A percentile compares a stretch with the other conserved stretches of the same genome.
These are phyloP conservation scores for Bathynomus jamesi DNA, from an alignment of 1,140 invertebrate species.

Conservation along the genomic window DNA sequence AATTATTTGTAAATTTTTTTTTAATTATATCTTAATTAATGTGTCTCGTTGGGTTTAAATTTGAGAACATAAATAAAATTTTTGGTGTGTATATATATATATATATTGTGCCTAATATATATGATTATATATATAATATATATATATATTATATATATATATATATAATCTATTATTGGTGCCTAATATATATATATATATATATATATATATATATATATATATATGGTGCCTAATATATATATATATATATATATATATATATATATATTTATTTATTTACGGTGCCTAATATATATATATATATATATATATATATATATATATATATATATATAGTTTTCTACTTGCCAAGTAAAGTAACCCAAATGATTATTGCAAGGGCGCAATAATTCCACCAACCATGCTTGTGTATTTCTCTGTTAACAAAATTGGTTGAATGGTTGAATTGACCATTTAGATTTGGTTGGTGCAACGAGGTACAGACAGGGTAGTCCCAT, in stretches of 20 bases:
- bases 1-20: too few species aligned
- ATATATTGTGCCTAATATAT: neutral
- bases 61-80: neutral
- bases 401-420: too few species aligned
- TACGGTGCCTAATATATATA: neutral
- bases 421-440: neutral
- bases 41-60: too few species aligned
- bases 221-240: neutral
- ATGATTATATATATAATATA: neutral
- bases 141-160: slow-evolving; percentile 1
- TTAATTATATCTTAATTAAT: too few species aligned
- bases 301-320: neutral
- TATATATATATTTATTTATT: neutral
- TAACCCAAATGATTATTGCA: neutral
- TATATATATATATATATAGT: neutral
- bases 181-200: neutral
- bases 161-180: neutral
- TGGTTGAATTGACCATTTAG: too few species aligned
- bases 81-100: neutral
- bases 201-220: slow-evolving; percentile 2
- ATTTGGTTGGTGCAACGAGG: too few species aligned
- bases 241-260: slow-evolving; percentile 3
- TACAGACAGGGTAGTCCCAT: too few species aligned
- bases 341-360: neutral
- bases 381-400: too few species aligned